These are phyloP conservation scores for Pholis gunnellus DNA, from an alignment of 2,113 vertebrate species.

Conservation along the genomic window DNA sequence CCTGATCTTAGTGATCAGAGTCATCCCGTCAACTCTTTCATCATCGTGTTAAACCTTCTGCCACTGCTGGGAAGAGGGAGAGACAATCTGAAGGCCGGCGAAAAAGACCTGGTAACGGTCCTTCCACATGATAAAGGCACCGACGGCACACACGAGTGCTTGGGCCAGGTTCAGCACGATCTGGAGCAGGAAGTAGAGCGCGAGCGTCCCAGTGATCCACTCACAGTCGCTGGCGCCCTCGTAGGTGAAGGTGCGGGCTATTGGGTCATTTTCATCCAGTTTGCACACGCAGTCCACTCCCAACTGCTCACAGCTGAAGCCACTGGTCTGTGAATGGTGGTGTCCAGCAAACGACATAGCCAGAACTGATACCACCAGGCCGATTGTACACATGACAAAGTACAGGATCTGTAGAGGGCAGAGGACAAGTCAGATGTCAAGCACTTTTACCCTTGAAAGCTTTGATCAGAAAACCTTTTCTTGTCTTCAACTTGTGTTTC, in stretches of 20 bases:
- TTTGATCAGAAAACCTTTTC: slow-evolving; percentile 6
- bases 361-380: slow-evolving; percentile 88
- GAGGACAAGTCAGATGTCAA: neutral
- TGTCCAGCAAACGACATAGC: slow-evolving; percentile 90
- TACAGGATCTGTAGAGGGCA: slow-evolving; percentile 87
- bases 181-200: slow-evolving; percentile 90
- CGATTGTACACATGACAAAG: slow-evolving; percentile 90
- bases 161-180: slow-evolving; percentile 89
- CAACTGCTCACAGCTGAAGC: slow-evolving; percentile 81
- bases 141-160: slow-evolving; percentile 87
- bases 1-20: slow-evolving; percentile 14
- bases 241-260: slow-evolving; percentile 91
- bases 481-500: slow-evolving; percentile 1
- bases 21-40: slow-evolving; percentile 11
- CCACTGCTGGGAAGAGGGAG: slow-evolving; percentile 75
- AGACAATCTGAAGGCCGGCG: slow-evolving; percentile 84
- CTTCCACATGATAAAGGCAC: slow-evolving; percentile 96
- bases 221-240: slow-evolving; percentile 84
- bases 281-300: slow-evolving; percentile 86
- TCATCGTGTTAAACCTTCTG: slow-evolving; percentile 84
- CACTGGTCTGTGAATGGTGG: slow-evolving; percentile 86
- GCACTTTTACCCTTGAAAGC: slow-evolving; percentile 7
- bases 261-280: slow-evolving; percentile 85
- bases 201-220: slow-evolving; percentile 84
- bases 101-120: slow-evolving; percentile 97